phyloP scores from a whole-genome alignment of 2,113 vertebrate species.

The Chelonoidis abingdonii region DNA sequence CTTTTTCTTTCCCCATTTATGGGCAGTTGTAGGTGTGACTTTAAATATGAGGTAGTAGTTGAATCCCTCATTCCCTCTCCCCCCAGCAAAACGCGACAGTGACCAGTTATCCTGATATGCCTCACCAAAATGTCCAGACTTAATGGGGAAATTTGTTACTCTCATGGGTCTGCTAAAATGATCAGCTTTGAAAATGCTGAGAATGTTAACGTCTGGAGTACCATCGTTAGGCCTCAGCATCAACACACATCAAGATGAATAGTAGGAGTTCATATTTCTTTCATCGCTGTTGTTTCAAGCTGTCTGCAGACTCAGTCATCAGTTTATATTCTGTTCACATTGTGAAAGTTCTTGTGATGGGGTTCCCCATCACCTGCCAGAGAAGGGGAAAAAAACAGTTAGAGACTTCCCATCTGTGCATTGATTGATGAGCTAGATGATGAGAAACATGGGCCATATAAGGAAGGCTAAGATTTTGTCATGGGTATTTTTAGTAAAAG shows the following conservation, averaged over 20 bases:
- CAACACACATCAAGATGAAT: neutral
- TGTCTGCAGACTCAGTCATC: neutral
- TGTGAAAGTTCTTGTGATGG: neutral
- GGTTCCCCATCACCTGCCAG: neutral
- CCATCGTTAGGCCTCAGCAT: neutral
- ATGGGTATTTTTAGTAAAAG: no score
- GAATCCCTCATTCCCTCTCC: neutral
- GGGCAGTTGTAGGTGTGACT: rapidly evolving
- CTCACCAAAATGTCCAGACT: neutral
- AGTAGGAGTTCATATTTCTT: neutral
- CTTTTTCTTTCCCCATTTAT: neutral
- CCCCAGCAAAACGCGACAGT: neutral
- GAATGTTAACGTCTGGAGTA: neutral
- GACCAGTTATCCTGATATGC: neutral
- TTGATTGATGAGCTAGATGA: neutral
- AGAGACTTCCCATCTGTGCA: neutral
- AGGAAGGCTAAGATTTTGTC: no score
- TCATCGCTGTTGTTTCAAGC: rapidly evolving
- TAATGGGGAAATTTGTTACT: neutral
- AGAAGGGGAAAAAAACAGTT: neutral
- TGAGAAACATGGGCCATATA: no score
- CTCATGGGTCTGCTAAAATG: neutral
- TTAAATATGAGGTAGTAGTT: neutral
- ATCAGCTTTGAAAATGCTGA: neutral
- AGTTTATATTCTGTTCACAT: neutral